Evolutionary conservation across 1,140 invertebrate species (phyloP), one percentile per base, ranked within the genome.

Genomic region (Cherax destructor): DNA sequence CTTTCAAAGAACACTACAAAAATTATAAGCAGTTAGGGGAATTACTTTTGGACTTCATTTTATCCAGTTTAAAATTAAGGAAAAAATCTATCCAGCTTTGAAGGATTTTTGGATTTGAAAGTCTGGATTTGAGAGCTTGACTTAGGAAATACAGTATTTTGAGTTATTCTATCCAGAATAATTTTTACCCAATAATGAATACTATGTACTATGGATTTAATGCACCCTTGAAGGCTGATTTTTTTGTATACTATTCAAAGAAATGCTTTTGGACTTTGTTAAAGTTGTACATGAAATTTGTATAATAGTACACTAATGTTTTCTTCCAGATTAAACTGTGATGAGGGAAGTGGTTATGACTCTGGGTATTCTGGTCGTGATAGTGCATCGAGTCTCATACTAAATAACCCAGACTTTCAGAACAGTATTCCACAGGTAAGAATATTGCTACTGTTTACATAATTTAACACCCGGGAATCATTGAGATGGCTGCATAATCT

Each of bases 401-500:
- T 96, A 69, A 95, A 95, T 3, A 97, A 97, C 95, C 96, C 97
- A 3, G 97, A 98, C 94, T 95, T 95, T 92, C 95, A 95, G 92
- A 94, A 94, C 92, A 94, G 94, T 7, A 94, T 95, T 77, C 94
- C 95, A 18, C 94, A 95, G 93, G 95, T 95, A 86, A 89, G 49
- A 56, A 10, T 18, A 3, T 16, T 65, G 16, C 18, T 7, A 3
- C 76, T 41, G 24, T 78, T 16, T 21, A 4, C 24, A 13, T 50
- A 41, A 41, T 41, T 41, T 7, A 78, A 7, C n/a, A 16, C 76
- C 76, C 76, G 30, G 76, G 76, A 16, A 65, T 65, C 21, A 65
- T 21, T 65, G 61, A 21, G 61, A 18, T 65, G 18, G 61, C 61
- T 65, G 61, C 61, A 65, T 65, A 65, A 21, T 5, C 61, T 18